Evolutionary conservation across 2,113 vertebrate genomes (phyloP).

Genomic region (Narcine bancroftii): DNA sequence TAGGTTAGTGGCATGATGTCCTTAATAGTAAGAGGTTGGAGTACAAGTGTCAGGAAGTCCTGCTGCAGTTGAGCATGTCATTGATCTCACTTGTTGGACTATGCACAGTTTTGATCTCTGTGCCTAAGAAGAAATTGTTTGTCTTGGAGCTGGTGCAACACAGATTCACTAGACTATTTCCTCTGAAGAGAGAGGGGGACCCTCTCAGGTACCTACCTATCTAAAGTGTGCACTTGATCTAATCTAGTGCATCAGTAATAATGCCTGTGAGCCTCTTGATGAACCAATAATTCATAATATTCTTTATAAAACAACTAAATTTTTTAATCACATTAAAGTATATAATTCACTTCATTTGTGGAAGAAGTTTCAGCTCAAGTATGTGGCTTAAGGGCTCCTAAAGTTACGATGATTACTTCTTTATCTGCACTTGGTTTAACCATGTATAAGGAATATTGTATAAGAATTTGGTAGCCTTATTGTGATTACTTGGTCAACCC

Average conservation of each 20-base stretch:
- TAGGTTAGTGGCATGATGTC: no score
- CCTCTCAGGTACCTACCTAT: no score
- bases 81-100: no score
- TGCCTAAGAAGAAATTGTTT: no score
- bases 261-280: neutral
- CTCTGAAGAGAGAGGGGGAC: no score
- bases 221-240: neutral
- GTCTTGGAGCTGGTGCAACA: no score
- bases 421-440: neutral
- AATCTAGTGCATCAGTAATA: neutral
- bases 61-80: no score
- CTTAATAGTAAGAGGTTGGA: no score
- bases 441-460: neutral
- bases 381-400: neutral
- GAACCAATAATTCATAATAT: neutral
- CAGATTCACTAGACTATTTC: no score
- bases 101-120: no score
- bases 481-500: neutral
- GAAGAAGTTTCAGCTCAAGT: neutral
- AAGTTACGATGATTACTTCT: neutral
- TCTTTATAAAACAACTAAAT: neutral
- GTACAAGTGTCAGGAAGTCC: no score
- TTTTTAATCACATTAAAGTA: neutral
- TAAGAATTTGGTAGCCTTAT: neutral
- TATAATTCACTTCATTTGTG: neutral